These are phyloP conservation scores for Habropoda laboriosa DNA, from an alignment of 1,140 invertebrate genomes.

Conservation along the genomic window DNA sequence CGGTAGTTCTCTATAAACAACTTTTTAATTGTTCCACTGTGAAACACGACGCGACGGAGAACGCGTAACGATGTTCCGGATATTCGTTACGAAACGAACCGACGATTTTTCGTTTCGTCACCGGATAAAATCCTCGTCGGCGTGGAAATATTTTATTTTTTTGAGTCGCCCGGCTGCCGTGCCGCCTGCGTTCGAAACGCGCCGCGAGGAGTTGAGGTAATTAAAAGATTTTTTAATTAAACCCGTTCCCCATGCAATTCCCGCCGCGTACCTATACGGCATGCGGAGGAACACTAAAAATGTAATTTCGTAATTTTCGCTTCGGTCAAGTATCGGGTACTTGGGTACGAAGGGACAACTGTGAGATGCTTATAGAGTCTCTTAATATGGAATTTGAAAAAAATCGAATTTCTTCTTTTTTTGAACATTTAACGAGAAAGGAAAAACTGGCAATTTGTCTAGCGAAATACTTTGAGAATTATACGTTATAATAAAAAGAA, in stretches of 20 bases:
- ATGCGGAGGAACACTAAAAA: background rate
- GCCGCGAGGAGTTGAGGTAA: background rate
- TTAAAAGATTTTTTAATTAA: constrained; percentile 46
- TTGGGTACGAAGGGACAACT: background rate
- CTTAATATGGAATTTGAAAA: too few relatives aligned
- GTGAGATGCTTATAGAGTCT: too few relatives aligned
- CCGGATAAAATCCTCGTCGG: background rate
- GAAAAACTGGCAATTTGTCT: too few relatives aligned
- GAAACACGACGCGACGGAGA: background rate
- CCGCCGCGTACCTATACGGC: background rate
- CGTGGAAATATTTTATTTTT: constrained; percentile 8
- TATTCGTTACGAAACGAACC: background rate
- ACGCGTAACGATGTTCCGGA: background rate
- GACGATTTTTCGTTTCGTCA: background rate
- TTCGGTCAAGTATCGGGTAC: background rate
- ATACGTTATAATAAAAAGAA: too few relatives aligned
- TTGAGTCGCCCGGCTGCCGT: too few relatives aligned
- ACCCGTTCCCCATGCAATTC: background rate
- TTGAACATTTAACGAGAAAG: too few relatives aligned
- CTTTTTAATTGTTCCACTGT: constrained; percentile 24
- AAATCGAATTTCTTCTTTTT: background rate
- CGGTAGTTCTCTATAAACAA: constrained; percentile 3
- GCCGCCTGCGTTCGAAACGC: background rate
- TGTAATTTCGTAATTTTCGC: background rate
- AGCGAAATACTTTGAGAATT: too few relatives aligned